A percentile compares a stretch with the other conserved stretches of the same genome.
These are phyloP conservation scores for Deilephila elpenor DNA, from an alignment of 2,888 invertebrate genomes.

Conservation along the genomic window DNA sequence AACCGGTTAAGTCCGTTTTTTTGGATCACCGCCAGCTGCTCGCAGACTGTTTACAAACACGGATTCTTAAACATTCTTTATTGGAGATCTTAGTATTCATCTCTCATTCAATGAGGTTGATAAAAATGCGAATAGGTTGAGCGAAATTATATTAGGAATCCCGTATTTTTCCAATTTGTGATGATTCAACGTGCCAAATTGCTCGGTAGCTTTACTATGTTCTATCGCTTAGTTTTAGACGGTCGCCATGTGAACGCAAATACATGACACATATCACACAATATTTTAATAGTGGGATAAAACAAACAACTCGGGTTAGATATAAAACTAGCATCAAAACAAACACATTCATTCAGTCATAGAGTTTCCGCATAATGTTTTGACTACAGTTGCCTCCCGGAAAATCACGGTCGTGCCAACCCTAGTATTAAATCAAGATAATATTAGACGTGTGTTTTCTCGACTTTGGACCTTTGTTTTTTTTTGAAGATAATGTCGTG, in stretches of 20 bases:
- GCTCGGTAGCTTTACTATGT: not conserved
- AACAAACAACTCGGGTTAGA: not conserved
- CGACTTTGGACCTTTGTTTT: constrained; percentile 3
- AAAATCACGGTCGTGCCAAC: constrained; percentile 19
- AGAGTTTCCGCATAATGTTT: not conserved
- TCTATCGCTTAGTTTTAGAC: not conserved
- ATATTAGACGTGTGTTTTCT: not conserved
- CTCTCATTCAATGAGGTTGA: not conserved
- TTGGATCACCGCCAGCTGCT: constrained; percentile 9
- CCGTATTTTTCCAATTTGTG: not conserved
- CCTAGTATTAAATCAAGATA: constrained; percentile 18
- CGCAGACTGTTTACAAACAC: constrained; percentile 19
- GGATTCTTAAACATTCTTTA: constrained; percentile 5
- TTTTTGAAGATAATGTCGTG: not conserved
- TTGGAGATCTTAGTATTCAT: constrained; percentile 6
- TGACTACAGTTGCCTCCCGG: not conserved
- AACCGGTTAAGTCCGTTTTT: not conserved
- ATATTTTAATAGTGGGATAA: not conserved
- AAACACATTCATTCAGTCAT: not conserved
- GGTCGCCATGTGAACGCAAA: not conserved
- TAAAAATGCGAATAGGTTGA: constrained; percentile 16
- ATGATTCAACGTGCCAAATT: not conserved
- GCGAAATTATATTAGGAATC: not conserved
- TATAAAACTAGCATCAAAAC: constrained; percentile 1
- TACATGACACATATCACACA: not conserved